Conservation (phyloP, 2,888 invertebrate species). For the Dysmachus trigonus region DNA sequence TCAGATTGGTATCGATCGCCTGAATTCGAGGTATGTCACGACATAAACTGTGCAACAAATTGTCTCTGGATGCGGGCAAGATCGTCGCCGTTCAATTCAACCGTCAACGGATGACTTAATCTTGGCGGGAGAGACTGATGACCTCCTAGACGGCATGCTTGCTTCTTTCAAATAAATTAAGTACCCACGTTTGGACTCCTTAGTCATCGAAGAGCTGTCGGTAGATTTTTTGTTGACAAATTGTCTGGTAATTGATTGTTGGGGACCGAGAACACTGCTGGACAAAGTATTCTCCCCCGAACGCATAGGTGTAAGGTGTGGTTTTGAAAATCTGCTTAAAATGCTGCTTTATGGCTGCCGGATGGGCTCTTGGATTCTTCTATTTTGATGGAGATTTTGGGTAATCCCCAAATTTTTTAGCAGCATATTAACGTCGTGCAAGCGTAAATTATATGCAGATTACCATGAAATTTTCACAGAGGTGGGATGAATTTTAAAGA, state of each 20-base stretch:
- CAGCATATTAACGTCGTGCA: slow-evolving; percentile 16
- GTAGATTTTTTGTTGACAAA: slow-evolving; percentile 33
- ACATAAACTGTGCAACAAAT: slow-evolving; percentile 35
- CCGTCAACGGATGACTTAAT: slow-evolving; percentile 29
- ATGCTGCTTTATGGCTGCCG: not conserved
- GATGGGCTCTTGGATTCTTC: not conserved
- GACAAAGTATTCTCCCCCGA: not conserved
- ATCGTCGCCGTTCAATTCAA: not conserved
- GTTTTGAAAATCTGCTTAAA: not conserved
- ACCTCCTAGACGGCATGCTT: slow-evolving; percentile 12
- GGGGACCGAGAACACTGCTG: not conserved
- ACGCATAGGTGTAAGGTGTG: slow-evolving; percentile 24
- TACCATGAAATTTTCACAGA: not conserved
- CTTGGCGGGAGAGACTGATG: slow-evolving; percentile 20
- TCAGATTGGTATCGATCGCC: slow-evolving; percentile 28
- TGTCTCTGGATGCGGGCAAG: slow-evolving; percentile 7
- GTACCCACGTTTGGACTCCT: not conserved
- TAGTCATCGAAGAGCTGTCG: not conserved
- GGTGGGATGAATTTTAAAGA: not conserved
- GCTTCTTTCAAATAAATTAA: slow-evolving; percentile 11
- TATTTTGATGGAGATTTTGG: slow-evolving; percentile 28
- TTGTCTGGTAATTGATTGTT: slow-evolving; percentile 35
- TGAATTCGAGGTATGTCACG: slow-evolving; percentile 37
- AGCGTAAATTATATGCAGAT: slow-evolving; percentile 37
- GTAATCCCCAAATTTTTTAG: slow-evolving; percentile 5